Percentiles rank a stretch among this genome's conserved stretches.
Evolutionary conservation across 2,797 vertebrate species (phyloP).

Genomic region (Urocyon cinereoargenteus): DNA sequence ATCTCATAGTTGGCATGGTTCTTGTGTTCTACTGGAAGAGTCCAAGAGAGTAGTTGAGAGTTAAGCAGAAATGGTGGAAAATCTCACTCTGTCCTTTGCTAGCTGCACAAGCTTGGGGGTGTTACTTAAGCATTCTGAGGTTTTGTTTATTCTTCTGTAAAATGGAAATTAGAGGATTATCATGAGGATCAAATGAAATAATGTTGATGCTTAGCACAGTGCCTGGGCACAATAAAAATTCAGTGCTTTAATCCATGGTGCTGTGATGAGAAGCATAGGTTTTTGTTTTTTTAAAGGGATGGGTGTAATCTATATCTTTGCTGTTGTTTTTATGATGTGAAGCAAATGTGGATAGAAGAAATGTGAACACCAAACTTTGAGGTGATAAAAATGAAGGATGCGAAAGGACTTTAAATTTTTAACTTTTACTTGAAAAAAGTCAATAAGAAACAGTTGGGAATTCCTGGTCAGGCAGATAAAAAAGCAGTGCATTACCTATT

Average conservation of each 20-base stretch:
- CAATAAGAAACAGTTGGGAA: neutral
- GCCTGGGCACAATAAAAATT: neutral
- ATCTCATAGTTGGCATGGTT: neutral
- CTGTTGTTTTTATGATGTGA: neutral
- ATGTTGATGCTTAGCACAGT: neutral
- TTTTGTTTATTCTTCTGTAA: neutral
- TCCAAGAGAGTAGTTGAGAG: neutral
- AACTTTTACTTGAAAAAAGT: neutral
- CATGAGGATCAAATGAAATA: neutral
- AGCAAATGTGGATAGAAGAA: neutral
- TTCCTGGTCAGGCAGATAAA: neutral
- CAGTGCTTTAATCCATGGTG: neutral
- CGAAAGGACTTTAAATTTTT: neutral
- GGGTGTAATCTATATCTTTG: neutral
- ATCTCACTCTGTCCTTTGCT: neutral
- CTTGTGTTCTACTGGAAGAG: neutral
- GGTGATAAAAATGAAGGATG: neutral
- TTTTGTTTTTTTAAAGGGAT: neutral
- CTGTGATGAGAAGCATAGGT: neutral
- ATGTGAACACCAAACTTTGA: neutral
- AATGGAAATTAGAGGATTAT: neutral
- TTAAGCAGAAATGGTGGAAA: neutral
- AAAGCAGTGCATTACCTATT: neutral
- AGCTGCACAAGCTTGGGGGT: neutral
- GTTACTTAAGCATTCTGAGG: neutral